Percentiles rank a stretch among this genome's conserved stretches.
These are phyloP conservation scores for Tromatobia lineatoria DNA, from an alignment of 2,888 invertebrate genomes.

Conservation along the genomic window DNA sequence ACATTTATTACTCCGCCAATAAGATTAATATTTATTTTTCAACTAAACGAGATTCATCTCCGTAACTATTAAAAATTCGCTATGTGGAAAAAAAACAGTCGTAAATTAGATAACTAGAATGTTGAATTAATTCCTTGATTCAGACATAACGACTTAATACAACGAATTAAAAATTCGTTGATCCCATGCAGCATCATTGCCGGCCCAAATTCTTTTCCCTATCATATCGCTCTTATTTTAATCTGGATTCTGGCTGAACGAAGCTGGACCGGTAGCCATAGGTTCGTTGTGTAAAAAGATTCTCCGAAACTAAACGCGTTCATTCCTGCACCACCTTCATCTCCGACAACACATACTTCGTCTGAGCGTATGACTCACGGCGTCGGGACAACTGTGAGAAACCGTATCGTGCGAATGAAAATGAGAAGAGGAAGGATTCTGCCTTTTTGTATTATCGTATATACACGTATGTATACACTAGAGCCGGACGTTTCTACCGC, in stretches of 20 bases:
- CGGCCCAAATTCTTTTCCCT: not conserved
- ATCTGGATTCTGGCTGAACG: not conserved
- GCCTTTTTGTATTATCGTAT: conserved; percentile 45
- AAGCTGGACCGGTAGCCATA: conserved; percentile 4
- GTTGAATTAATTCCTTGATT: not conserved
- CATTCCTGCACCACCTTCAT: conserved; percentile 34
- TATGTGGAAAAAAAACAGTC: too few relatives aligned
- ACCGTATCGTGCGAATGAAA: conserved; percentile 66
- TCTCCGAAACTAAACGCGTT: conserved; percentile 48
- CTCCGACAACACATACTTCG: conserved; percentile 24
- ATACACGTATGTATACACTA: conserved; percentile 32
- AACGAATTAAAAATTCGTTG: not conserved
- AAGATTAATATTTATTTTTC: too few relatives aligned
- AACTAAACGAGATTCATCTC: too few relatives aligned
- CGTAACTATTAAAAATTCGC: too few relatives aligned
- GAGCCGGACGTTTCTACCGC: conserved; percentile 56
- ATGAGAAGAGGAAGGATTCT: conserved; percentile 54
- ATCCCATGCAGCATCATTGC: not conserved
- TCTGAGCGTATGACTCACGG: conserved; percentile 29
- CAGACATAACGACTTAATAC: too few relatives aligned
- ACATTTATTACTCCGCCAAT: too few relatives aligned
- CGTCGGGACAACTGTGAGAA: conserved; percentile 61
- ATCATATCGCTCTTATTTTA: conserved; percentile 15
- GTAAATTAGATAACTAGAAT: too few relatives aligned
- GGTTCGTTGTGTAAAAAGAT: conserved; percentile 18